phyloP scores from a whole-genome alignment of 2,888 invertebrate genomes.

The Rhopalosiphum nymphaeae region DNA sequence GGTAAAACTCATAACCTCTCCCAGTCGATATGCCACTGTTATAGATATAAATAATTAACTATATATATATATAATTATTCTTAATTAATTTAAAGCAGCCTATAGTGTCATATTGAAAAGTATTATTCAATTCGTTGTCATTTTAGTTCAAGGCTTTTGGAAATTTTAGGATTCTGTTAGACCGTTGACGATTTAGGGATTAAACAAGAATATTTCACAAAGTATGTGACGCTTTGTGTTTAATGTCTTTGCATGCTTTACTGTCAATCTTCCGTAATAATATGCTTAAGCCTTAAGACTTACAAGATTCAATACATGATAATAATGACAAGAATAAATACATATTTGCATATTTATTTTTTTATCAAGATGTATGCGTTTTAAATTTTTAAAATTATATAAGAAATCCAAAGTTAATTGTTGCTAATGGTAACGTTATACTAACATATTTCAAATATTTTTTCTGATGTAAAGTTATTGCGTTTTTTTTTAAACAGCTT shows the following conservation, averaged over 20 bases:
- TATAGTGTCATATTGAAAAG: not conserved
- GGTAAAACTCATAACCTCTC: too few species aligned
- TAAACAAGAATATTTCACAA: not conserved
- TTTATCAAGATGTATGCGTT: not conserved
- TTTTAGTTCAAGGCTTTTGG: not conserved
- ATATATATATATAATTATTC: not conserved
- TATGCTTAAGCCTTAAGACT: not conserved
- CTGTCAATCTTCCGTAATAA: not conserved
- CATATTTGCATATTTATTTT: not conserved
- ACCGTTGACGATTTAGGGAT: not conserved
- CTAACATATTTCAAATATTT: not conserved
- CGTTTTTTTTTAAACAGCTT: not conserved
- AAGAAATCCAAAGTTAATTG: not conserved
- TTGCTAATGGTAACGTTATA: not conserved
- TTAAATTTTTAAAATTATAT: not conserved
- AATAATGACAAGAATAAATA: not conserved
- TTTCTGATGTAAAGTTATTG: not conserved
- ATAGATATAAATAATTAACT: not conserved
- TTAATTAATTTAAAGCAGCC: not conserved
- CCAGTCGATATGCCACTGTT: too few species aligned
- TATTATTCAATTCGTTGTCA: not conserved
- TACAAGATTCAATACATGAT: not conserved
- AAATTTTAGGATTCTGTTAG: not conserved
- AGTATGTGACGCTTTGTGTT: not conserved
- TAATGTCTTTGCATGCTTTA: not conserved